phyloP scores from a whole-genome alignment of 2,797 vertebrate species.

The Typhlichthys eigenmanni region DNA sequence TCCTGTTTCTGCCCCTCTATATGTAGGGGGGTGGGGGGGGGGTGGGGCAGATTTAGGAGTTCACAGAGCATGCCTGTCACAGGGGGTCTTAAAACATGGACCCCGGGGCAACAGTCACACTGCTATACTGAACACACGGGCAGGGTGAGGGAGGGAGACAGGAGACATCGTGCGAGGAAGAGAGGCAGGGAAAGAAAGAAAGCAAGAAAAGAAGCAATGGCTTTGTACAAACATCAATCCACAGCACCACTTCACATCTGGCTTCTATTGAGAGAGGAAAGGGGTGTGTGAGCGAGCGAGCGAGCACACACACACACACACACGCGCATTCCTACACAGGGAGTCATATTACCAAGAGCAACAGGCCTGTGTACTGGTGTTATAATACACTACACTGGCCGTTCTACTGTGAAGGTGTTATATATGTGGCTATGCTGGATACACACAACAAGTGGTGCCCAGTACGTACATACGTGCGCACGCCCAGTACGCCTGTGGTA shows the following conservation, averaged over 20 bases:
- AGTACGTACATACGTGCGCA: neutral
- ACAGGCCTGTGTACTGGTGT: neutral
- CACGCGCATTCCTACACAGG: conserved; percentile 24
- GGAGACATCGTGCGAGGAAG: neutral
- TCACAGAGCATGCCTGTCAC: no score
- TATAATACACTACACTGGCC: neutral
- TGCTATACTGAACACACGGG: no score
- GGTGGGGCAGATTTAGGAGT: no score
- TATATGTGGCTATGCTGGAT: neutral
- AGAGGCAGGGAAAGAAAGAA: conserved; percentile 3
- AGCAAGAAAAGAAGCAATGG: conserved; percentile 6
- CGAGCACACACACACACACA: conserved; percentile 36
- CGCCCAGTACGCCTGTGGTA: conserved; percentile 17
- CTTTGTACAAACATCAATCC: conserved; percentile 37
- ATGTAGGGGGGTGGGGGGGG: no score
- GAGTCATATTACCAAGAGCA: conserved; percentile 46
- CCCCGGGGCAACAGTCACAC: no score
- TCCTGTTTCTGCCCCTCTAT: no score
- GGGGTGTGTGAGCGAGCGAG: conserved; percentile 62
- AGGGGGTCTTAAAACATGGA: no score
- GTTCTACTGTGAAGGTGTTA: conserved; percentile 7
- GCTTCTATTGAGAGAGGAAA: conserved; percentile 68
- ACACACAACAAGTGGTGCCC: neutral
- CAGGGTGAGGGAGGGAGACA: no score
- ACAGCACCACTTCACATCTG: conserved; percentile 73